Base-by-base conservation (phyloP, 2,113 vertebrate species). In the Plecotus auritus region DNA sequence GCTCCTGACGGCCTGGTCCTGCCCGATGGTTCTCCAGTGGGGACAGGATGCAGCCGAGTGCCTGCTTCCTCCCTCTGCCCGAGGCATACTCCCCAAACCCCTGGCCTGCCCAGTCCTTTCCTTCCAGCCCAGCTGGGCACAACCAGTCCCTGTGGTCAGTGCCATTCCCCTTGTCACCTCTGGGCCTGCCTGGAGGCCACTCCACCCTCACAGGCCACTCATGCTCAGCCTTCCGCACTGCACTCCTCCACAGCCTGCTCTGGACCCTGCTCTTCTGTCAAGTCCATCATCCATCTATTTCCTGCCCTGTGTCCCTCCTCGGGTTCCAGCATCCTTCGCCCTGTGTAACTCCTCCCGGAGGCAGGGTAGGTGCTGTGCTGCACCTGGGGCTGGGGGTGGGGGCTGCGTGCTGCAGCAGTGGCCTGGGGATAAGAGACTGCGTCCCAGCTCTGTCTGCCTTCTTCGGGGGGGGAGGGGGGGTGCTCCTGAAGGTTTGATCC, bases 21-120 rank as follows among this genome's bases (percentile, higher is more conserved):
- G 28, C 45, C 93, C 72, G 23, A 16, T 74, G 76, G 61, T 9
- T 76, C 84, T 87, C 61, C 59, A 18, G 2, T 18, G 77, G 67
- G 87, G 61, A 82, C 85, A 90, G 88, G 85, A 90, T 78, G 67
- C 61, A 73, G 93, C 70, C 72, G 37, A 22, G 51, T 0, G 59
- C 80, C 87, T 87, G 84, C 81, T 91, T 95, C 96, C 92, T 95
- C 84, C 72, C 51, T 91, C 83, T 23, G 83, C 42, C n/a, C 4
- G 59, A 61, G 54, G 70, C 22, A 6, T 1, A 20, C 42, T 26
- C 70, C 51, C 76, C n/a, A 9, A 40, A 49, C 74, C 37, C 9
- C 45, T 14, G 28, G 88, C 72, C 90, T 94, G 72, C 85, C n/a
- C 14, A 51, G 45, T 32, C 76, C 66, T 90, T 90, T 77, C 70